Base-by-base conservation (phyloP, 2,797 vertebrate genomes). In the Jordanella pulchra region DNA sequence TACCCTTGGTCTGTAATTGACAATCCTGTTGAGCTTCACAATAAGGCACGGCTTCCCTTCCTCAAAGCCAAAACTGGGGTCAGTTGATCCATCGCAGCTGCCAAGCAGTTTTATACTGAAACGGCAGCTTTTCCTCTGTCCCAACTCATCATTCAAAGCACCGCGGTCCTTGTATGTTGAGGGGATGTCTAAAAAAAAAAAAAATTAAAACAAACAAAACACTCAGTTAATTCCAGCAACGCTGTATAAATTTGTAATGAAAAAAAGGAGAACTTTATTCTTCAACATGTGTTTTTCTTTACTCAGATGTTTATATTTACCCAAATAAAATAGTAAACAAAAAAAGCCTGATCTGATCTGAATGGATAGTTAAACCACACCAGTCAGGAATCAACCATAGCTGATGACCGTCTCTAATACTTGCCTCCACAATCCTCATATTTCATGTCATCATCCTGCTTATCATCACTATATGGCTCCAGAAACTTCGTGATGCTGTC, bases 11-110 rank as follows among this genome's bases (percentile, higher is more conserved):
- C 81, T 95, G 91, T 95, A 99, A 89, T 95, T 96, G 69, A 99
- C 92, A 21, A 99, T 95, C 84, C 97, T 94, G 95, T 99, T 99
- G 74, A 99, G 96, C 86, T 99, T 99, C 73, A 97, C 91, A 0
- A 99, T 93, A 63, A 99, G 35, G 73, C 98, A 99, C 0, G 98
- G 98, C 42, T 94, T 96, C 71, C 97, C 97, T 0, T 91, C 82
- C 2, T 5, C 79, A 84, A 97, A 99, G 32, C 97, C 98, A 0
- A 70, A 99, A 0, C 0, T 2, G 0, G 28, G 0, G 17, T 98
- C 97, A 0, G 0, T 0, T 0, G 65, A 0, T 3, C 97, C 98
- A 18, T 97, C 96, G 89, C 98, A 99, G 64, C 77, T 85, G 0
- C 65, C 84, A 21, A 99, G 91, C 96, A 86, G 95, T 1, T 68